These are phyloP conservation scores for Sussaba pulchella DNA, from an alignment of 2,888 invertebrate species.

Conservation along the genomic window DNA sequence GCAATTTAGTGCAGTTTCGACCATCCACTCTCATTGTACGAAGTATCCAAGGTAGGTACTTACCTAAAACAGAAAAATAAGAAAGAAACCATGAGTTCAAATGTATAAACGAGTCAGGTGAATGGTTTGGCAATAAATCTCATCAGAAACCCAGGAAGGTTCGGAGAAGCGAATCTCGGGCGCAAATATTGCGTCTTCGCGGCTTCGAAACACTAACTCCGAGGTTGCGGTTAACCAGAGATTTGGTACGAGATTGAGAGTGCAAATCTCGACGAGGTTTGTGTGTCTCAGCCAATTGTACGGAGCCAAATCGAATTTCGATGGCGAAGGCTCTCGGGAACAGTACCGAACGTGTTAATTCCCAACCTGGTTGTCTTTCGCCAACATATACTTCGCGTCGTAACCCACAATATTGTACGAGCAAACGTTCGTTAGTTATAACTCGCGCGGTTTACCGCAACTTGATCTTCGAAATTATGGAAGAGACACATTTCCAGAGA, in stretches of 20 bases:
- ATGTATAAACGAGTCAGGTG: neutral
- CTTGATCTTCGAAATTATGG: conserved; percentile 46
- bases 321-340: conserved; percentile 7
- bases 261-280: neutral
- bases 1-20: neutral
- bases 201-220: neutral
- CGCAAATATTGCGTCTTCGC: neutral
- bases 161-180: neutral
- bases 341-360: conserved; percentile 1
- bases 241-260: neutral
- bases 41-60: conserved; percentile 51
- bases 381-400: conserved; percentile 12
- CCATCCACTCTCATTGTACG: neutral
- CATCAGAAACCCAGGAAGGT: conserved; percentile 3
- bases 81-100: conserved; percentile 27
- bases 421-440: conserved; percentile 51
- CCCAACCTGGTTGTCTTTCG: neutral
- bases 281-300: neutral
- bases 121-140: neutral
- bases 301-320: conserved; percentile 38
- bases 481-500: too few species aligned
- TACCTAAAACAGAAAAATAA: conserved; percentile 60
- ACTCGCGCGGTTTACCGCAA: conserved; percentile 19
- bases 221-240: conserved; percentile 7
- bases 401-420: conserved; percentile 4